Evolutionary conservation across 1,140 invertebrate species (phyloP).

Genomic region (Hypsibius dujardini): DNA sequence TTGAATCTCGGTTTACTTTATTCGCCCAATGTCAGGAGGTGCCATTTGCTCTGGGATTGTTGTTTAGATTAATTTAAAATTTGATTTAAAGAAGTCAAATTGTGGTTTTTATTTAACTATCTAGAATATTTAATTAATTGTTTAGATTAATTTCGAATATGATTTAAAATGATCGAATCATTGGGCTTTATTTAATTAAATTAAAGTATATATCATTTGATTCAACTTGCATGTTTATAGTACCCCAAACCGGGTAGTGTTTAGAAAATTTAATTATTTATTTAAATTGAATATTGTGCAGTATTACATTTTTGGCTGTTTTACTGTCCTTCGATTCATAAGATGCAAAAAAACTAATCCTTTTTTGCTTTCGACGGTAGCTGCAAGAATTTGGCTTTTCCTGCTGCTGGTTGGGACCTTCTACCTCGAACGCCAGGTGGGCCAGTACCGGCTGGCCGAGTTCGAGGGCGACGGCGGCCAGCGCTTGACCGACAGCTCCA

Average conservation of each 20-base stretch:
- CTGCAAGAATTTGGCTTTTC: constrained; percentile 35
- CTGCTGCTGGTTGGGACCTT: constrained; percentile 36
- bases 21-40: not conserved
- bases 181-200: no score
- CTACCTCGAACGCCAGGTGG: constrained; percentile 28
- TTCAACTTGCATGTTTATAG: not conserved
- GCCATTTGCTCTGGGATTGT: no score
- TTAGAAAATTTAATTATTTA: not conserved
- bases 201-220: no score
- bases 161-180: no score
- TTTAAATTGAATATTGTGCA: not conserved
- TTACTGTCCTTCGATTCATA: not conserved
- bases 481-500: constrained; percentile 18
- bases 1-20: not conserved
- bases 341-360: not conserved
- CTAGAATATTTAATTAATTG: not conserved
- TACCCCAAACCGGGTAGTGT: not conserved
- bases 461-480: constrained; percentile 14
- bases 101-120: not conserved
- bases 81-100: not conserved
- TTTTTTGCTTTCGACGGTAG: not conserved
- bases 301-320: not conserved
- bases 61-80: not conserved
- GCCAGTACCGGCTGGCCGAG: constrained; percentile 22
- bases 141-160: constrained; percentile 4